Evolutionary conservation across 2,797 vertebrate species (phyloP).

Genomic region (Mallotus villosus): DNA sequence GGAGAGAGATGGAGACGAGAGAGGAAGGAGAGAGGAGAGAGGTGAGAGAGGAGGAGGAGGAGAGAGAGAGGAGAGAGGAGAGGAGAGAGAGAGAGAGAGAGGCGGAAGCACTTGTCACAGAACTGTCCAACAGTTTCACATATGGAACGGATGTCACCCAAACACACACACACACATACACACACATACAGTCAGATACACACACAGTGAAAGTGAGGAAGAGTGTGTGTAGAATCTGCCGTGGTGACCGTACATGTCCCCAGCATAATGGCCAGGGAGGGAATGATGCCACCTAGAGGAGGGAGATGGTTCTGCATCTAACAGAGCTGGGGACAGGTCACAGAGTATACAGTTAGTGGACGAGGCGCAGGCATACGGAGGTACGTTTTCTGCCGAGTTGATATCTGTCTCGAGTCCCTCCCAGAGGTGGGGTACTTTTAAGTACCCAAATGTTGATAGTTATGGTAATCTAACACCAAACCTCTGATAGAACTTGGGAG

Average conservation of each 20-base stretch:
- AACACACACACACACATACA: constrained; percentile 3
- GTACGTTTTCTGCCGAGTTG: too few relatives aligned
- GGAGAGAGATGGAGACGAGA: not conserved
- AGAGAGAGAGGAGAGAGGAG: constrained; percentile 20
- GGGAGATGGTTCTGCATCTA: constrained; percentile 36
- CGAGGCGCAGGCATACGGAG: too few relatives aligned
- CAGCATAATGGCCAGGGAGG: not conserved
- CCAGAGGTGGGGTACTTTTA: not conserved
- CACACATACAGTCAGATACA: not conserved
- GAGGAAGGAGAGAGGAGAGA: constrained; percentile 36
- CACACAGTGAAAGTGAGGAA: not conserved
- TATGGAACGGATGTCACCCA: too few relatives aligned
- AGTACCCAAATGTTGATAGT: not conserved
- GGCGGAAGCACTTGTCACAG: not conserved
- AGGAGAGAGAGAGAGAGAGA: constrained; percentile 18
- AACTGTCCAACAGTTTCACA: not conserved
- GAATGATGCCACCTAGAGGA: constrained; percentile 15
- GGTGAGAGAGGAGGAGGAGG: constrained; percentile 39
- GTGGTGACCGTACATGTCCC: not conserved
- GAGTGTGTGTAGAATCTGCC: too few relatives aligned
- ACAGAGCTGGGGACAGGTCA: too few relatives aligned
- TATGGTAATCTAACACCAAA: too few relatives aligned
- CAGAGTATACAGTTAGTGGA: too few relatives aligned
- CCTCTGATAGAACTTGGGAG: too few relatives aligned
- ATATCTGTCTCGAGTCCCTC: too few relatives aligned